Evolutionary conservation across 2,113 vertebrate species (phyloP), one percentile per base, ranked within the genome.

Genomic region (Rousettus leschenaultii): DNA sequence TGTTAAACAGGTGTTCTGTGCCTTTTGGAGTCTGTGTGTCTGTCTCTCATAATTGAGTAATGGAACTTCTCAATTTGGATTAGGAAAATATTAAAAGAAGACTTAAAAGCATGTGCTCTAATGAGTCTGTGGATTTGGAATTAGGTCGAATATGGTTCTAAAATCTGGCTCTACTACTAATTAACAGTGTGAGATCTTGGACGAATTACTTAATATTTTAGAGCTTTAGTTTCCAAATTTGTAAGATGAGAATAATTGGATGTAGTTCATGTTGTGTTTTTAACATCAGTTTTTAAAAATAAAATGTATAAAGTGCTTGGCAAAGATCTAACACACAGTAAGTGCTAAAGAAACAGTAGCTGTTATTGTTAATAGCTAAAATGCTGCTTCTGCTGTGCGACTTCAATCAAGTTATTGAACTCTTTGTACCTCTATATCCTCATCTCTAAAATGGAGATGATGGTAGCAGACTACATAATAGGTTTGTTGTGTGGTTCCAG

Each of bases 1-100:
- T 85, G 48, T 75, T 93, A 43, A 92, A 61, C 87, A 91, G 71
- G 79, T 70, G 82, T 77, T 95, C 89, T 82, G 71, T 93, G 38
- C 59, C 40, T 61, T 71, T 75, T 59, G n/a, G 21, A 18, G 18
- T 85, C 96, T 95, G 63, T 78, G 90, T 96, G 48, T 70, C 92
- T 89, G 4, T 71, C 91, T 80, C 95, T 97, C 24, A 15, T 12
- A 43, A 84, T 65, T 87, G 89, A 96, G 12, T 35, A 65, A 74
- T 86, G 75, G 94, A 80, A 55, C 24, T 21, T 78, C 15, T 9
- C 2, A 5, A 75, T 12, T 33, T 13, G 7, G 45, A 51, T 22
- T 3, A 66, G 2, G 4, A 33, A 24, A 15, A 7, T 59, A n/a
- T 22, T 51, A 57, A 21, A 55, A 48, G 4, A 43, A 30, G 3